Base-by-base conservation (phyloP, 2,888 invertebrate genomes). In the Cephus rjabovi region DNA sequence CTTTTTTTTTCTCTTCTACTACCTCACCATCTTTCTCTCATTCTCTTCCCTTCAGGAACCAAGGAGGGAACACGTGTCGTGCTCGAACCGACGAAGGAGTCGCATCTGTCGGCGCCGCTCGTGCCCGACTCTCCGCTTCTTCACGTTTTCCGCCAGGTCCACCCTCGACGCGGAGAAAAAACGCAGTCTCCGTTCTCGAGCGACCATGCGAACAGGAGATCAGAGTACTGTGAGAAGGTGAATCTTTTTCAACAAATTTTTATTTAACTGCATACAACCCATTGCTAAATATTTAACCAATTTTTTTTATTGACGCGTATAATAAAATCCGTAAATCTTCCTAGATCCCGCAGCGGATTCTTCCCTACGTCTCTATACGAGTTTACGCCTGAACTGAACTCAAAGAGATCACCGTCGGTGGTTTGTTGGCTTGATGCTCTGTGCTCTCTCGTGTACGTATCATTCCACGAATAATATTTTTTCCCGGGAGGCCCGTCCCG, bases 401-500 rank as follows among this genome's bases (percentile, higher is more conserved):
- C 56, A 76, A 75, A 78, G 74, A 76, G 35, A 73, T 75, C 74
- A 37, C 74, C 70, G 77, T 69, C 77, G 73, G 73, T 74, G 74
- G 79, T 75, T 71, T 77, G n/a, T 69, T 71, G 75, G 73, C 33
- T 76, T 75, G 78, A 79, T 79, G 40, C 37, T 75, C 70, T 73
- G 69, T 40, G 73, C 75, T 79, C 76, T 74, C 75, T 34, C 69
- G 76, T 34, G 75, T 79, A 80, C 79, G 76, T 77, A 71, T 77
- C 69, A 75, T 85, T 83, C 82, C 79, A 76, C 77, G 84, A 83
- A 83, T 81, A 81, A 80, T 82, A 81, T 79, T 80, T 76, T 69
- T 74, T 56, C 75, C 73, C 73, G 73, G 74, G 77, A 77, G 76
- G 73, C 71, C 73, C 37, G 75, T 70, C 34, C 68, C 70, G 75